A percentile compares a stretch with the other conserved stretches of the same genome.
Conservation (phyloP, 2,888 invertebrate genomes). For the Xylocampa areola region DNA sequence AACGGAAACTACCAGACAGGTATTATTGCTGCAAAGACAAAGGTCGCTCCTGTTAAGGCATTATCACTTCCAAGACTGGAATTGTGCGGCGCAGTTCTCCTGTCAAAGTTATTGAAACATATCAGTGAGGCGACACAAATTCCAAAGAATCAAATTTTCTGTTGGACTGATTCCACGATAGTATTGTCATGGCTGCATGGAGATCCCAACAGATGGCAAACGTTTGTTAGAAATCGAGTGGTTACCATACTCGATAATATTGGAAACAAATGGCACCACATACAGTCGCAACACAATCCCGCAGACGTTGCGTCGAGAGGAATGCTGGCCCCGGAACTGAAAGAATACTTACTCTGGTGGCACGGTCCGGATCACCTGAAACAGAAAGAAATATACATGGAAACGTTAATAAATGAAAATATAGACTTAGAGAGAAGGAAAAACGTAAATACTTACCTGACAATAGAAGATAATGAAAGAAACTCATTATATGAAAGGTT, state of each 20-base stretch:
- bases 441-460: too few species aligned
- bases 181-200: conserved; percentile 8
- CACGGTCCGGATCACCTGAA: background rate
- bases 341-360: conserved; percentile 4
- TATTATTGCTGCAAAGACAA: too few species aligned
- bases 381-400: background rate
- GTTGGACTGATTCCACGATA: too few species aligned
- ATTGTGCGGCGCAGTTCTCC: too few species aligned
- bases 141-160: background rate
- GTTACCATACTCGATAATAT: conserved; percentile 1
- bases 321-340: background rate
- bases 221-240: conserved; percentile 7
- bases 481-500: too few species aligned
- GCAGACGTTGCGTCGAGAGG: conserved; percentile 7
- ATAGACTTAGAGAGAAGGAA: too few species aligned
- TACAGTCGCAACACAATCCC: conserved; percentile 1
- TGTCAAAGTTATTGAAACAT: conserved; percentile 6
- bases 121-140: conserved; percentile 3
- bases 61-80: conserved; percentile 11
- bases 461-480: too few species aligned
- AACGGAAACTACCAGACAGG: background rate
- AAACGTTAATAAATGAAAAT: too few species aligned
- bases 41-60: conserved; percentile 14
- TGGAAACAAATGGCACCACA: conserved; percentile 6
- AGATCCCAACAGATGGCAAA: conserved; percentile 8